Percentiles rank a stretch among this genome's conserved stretches.
Evolutionary conservation across 2,113 vertebrate species (phyloP).

Genomic region (Mus musculus): DNA sequence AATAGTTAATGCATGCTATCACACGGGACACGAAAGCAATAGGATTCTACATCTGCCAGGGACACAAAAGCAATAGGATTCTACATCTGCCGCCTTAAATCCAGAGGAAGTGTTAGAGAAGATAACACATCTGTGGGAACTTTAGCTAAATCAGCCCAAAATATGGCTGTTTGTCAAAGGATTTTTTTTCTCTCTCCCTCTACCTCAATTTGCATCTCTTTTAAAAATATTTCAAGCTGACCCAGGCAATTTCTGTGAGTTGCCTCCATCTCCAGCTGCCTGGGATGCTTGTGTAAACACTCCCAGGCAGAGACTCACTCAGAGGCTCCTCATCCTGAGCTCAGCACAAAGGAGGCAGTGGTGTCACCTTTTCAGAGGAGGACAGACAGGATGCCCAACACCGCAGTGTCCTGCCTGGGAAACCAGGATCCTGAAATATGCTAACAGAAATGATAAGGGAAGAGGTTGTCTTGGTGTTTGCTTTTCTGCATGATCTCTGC

Average conservation of each 20-base stretch:
- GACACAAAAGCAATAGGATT: neutral
- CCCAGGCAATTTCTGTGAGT: conserved; percentile 68
- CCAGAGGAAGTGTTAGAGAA: conserved; percentile 50
- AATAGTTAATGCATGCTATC: neutral
- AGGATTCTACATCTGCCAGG: neutral
- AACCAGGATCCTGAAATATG: neutral
- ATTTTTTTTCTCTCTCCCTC: conserved; percentile 46
- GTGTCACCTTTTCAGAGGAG: neutral
- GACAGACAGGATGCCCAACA: neutral
- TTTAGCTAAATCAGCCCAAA: conserved; percentile 66
- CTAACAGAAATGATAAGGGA: conserved; percentile 47
- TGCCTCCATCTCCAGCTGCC: conserved; percentile 64
- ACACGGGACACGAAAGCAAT: neutral
- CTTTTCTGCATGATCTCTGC: conserved; percentile 19
- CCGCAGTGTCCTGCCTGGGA: neutral
- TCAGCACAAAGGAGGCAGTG: neutral
- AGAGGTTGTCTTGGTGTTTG: neutral
- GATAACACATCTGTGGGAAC: conserved; percentile 39
- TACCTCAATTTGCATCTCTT: conserved; percentile 69
- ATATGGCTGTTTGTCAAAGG: conserved; percentile 42
- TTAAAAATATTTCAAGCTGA: conserved; percentile 79
- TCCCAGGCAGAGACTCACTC: conserved; percentile 31
- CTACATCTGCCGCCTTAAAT: neutral
- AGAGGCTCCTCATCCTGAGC: neutral
- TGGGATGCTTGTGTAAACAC: conserved; percentile 23